Evolutionary conservation across 2,113 vertebrate genomes (phyloP).

Genomic region (Apistogramma diplotaenia): DNA sequence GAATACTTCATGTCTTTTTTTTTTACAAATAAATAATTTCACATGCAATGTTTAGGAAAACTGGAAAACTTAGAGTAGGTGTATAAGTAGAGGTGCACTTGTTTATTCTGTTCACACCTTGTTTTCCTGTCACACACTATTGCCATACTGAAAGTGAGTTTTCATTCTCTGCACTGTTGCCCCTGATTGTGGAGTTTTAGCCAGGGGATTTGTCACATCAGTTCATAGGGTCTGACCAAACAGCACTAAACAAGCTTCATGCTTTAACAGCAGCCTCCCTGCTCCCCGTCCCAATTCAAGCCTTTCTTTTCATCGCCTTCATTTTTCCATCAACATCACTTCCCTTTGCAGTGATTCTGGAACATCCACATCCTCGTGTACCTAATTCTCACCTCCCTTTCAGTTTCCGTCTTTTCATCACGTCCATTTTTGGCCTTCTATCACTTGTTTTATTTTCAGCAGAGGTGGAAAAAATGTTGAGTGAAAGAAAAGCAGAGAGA

Average conservation of each 20-base stretch:
- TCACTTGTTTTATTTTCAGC: conserved; percentile 4
- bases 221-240: conserved; percentile 1
- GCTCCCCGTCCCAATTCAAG: neutral
- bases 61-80: neutral
- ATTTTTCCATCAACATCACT: neutral
- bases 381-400: conserved; percentile 4
- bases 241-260: conserved; percentile 21
- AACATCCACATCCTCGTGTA: neutral
- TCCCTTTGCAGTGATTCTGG: neutral
- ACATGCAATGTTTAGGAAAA: neutral
- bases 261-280: neutral
- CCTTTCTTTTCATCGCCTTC: neutral
- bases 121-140: neutral
- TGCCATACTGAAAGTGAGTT: neutral
- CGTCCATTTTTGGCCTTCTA: conserved; percentile 1
- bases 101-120: conserved; percentile 16
- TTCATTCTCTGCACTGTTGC: neutral
- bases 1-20: too few relatives aligned
- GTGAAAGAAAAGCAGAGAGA: conserved; percentile 6
- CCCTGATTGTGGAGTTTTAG: neutral
- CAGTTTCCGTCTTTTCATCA: conserved; percentile 26
- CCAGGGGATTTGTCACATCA: neutral
- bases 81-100: neutral
- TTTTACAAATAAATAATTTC: neutral
- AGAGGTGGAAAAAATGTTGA: conserved; percentile 20